phyloP scores from a whole-genome alignment of 2,113 vertebrate species.

The Laticauda laticaudata region DNA sequence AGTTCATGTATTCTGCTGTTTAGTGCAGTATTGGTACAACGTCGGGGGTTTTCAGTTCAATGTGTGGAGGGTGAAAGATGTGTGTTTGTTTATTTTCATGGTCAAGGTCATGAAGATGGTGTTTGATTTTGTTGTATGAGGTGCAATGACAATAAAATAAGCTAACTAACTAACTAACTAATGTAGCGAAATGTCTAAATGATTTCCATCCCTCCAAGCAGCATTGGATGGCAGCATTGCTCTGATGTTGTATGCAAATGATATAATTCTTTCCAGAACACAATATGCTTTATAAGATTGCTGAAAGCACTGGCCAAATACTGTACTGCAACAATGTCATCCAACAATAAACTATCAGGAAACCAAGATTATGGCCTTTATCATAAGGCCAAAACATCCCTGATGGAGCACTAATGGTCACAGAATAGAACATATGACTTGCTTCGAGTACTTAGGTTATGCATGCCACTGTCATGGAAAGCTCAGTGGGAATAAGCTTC shows the following conservation, averaged over 20 bases:
- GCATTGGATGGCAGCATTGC: not conserved
- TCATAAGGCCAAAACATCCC: not conserved
- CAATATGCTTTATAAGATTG: not conserved
- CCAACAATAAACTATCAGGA: not conserved
- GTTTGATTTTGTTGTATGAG: too few species aligned
- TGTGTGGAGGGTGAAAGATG: too few species aligned
- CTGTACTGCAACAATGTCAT: not conserved
- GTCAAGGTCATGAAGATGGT: too few species aligned
- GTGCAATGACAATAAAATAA: too few species aligned
- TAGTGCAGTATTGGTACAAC: too few species aligned
- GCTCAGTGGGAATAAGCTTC: not conserved
- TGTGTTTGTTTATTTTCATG: too few species aligned
- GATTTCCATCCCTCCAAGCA: not conserved
- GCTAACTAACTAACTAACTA: too few species aligned
- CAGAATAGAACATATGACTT: not conserved
- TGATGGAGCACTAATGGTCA: not conserved
- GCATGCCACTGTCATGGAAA: not conserved
- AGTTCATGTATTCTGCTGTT: too few species aligned
- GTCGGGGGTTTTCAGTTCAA: too few species aligned
- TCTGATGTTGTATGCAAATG: not conserved
- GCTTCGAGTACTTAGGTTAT: not conserved
- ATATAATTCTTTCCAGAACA: not conserved
- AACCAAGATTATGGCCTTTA: not conserved
- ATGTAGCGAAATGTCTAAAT: not conserved
- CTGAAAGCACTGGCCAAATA: not conserved